phyloP scores from a whole-genome alignment of 1,140 invertebrate genomes.

The Bombus confusus region DNA sequence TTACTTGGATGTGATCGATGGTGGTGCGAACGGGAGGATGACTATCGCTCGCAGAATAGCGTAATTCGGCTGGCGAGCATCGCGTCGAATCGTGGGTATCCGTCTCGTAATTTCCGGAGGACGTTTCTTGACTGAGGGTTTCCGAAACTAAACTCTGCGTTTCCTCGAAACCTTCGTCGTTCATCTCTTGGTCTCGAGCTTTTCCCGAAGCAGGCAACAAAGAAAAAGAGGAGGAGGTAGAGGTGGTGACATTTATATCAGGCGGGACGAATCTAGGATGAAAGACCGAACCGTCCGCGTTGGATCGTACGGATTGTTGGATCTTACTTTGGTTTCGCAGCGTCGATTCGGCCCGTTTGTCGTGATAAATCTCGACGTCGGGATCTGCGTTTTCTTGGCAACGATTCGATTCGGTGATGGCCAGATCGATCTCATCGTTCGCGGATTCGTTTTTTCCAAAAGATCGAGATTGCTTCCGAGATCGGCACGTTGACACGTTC shows the following conservation, averaged over 20 bases:
- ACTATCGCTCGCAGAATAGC: slow-evolving; percentile 31
- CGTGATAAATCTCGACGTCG: too few species aligned
- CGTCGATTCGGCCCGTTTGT: background rate
- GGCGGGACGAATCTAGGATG: slow-evolving; percentile 78
- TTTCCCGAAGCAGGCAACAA: slow-evolving; percentile 54
- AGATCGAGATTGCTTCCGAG: background rate
- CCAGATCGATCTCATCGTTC: slow-evolving; percentile 19
- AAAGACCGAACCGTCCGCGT: slow-evolving; percentile 32
- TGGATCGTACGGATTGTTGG: too few species aligned
- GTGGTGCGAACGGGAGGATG: background rate
- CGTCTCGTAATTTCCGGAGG: slow-evolving; percentile 87
- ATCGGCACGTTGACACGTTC: background rate
- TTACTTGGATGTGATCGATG: background rate
- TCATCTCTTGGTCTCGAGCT: slow-evolving; percentile 86
- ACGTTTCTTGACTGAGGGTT: slow-evolving; percentile 90
- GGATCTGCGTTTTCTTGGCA: background rate
- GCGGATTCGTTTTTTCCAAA: background rate
- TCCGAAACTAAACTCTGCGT: slow-evolving; percentile 93
- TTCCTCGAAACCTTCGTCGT: slow-evolving; percentile 95
- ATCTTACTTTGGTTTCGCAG: background rate
- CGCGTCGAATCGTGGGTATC: slow-evolving; percentile 83
- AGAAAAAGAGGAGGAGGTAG: slow-evolving; percentile 71
- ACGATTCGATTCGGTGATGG: slow-evolving; percentile 29
- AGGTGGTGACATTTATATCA: slow-evolving; percentile 77
- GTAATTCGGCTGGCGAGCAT: slow-evolving; percentile 78